Percentiles rank a stretch among this genome's conserved stretches.
These are phyloP conservation scores for Zaprionus capensis DNA, from an alignment of 1,140 invertebrate genomes.

Conservation along the genomic window DNA sequence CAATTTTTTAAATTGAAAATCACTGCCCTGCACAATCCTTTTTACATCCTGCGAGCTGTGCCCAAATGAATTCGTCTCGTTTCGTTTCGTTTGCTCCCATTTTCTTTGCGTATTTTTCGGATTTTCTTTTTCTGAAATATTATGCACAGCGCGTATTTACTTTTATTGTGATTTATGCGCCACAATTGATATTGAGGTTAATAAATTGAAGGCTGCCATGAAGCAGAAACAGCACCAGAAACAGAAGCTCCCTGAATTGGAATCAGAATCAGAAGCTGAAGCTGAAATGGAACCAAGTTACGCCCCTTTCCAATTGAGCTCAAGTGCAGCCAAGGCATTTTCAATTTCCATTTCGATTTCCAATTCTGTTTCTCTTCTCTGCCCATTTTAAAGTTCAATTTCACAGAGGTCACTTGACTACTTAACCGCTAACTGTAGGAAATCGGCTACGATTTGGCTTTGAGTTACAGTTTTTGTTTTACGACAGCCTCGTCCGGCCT, in stretches of 20 bases:
- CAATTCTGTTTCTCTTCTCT: not conserved
- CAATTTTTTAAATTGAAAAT: constrained; percentile 83
- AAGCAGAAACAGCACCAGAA: constrained; percentile 38
- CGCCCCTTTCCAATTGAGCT: constrained; percentile 71
- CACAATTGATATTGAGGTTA: constrained; percentile 81
- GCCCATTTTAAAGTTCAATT: constrained; percentile 57
- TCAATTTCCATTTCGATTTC: constrained; percentile 33
- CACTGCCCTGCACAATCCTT: constrained; percentile 78
- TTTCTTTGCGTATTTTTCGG: constrained; percentile 24
- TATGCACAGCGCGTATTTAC: constrained; percentile 77
- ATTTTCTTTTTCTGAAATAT: constrained; percentile 52
- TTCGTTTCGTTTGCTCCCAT: constrained; percentile 30
- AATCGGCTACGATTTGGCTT: constrained; percentile 8
- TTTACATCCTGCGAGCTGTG: constrained; percentile 70
- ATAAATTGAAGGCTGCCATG: constrained; percentile 75
- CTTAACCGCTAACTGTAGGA: constrained; percentile 53
- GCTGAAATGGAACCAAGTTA: constrained; percentile 3
- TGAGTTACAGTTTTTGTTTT: constrained; percentile 30
- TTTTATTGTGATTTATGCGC: constrained; percentile 80
- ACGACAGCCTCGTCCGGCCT: constrained; percentile 57
- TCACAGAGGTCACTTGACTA: constrained; percentile 64
- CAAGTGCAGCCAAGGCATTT: constrained; percentile 71
- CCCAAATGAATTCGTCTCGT: constrained; percentile 75
- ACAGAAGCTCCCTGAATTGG: constrained; percentile 13
- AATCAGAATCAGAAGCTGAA: constrained; percentile 6